Base-by-base conservation (phyloP, 2,113 vertebrate species). In the Aegotheles bennettii region DNA sequence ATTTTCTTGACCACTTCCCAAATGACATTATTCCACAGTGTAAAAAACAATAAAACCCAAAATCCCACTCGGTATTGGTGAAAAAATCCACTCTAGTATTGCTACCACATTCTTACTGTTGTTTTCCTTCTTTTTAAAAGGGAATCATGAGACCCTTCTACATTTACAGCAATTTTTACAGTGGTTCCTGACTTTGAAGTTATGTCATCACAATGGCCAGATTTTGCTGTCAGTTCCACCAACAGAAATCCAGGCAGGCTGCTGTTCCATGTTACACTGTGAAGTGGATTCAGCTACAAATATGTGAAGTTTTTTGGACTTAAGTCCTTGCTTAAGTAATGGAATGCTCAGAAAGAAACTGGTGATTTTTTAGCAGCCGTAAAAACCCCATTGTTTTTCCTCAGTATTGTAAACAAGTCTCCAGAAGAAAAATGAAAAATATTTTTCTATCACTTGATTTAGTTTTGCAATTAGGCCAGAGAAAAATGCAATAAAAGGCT, bases 371-470 rank as follows among this genome's bases (percentile, higher is more conserved):
- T 51, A 87, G 70, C 69, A 87, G 28, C 42, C 43, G 59, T 71
- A 63, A 89, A 78, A 91, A 40, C 0, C 12, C 16, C 18, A 21
- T 54, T 93, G 25, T 28, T 71, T 88, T 93, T 81, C n/a, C 43
- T 90, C 50, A 73, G 31, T 85, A 57, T 61, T 89, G 45, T 87
- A 88, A 96, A 65, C 35, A 82, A 91, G 17, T 47, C n/a, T 21
- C 15, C 7, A 79, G 17, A 48, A 78, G 20, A 83, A 80, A 95
- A 90, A 83, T 10, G 8, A 91, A 89, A 93, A 90, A 23, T 61
- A 61, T 77, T 84, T 95, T 94, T 64, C 28, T 93, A 40, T 20
- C 50, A 11, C 15, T 87, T 59, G 26, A 36, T 50, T 81, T 86
- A 47, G 14, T 77, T 93, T 91, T 89, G 35, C 36, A 71, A 28